phyloP scores from a whole-genome alignment of 2,113 vertebrate species.

The Coregonus clupeaformis region DNA sequence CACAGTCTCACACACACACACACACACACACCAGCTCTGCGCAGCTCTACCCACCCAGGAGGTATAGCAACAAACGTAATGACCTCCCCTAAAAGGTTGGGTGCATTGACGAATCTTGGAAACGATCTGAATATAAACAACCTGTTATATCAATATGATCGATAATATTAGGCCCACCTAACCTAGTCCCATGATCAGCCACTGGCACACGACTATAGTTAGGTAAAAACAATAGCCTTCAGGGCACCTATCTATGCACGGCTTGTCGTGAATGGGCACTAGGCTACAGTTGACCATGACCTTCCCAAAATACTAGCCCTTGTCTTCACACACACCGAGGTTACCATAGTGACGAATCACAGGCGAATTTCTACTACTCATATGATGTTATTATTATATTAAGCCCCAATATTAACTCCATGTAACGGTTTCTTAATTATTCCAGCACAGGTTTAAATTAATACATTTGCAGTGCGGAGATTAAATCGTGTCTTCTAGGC shows the following conservation, averaged over 20 bases:
- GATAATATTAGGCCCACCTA: background rate
- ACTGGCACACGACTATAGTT: too few species aligned
- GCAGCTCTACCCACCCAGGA: background rate
- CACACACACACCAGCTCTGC: background rate
- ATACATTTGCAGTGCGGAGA: too few species aligned
- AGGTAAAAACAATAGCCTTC: too few species aligned
- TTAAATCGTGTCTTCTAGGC: background rate
- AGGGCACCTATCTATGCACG: too few species aligned
- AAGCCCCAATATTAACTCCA: too few species aligned
- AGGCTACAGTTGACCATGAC: constrained; percentile 70
- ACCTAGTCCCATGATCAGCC: too few species aligned
- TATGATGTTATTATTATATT: too few species aligned
- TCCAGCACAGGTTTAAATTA: too few species aligned
- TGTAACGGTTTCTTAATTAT: too few species aligned
- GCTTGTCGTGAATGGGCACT: too few species aligned
- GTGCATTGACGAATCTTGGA: constrained; percentile 35
- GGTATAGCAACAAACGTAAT: background rate
- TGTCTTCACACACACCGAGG: background rate
- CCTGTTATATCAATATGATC: background rate
- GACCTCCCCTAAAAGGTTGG: constrained; percentile 22
- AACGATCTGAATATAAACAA: background rate
- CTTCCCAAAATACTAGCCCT: constrained; percentile 64
- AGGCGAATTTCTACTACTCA: too few species aligned
- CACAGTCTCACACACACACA: background rate
- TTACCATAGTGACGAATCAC: too few species aligned